Evolutionary conservation across 2,113 vertebrate genomes (phyloP), one percentile per base, ranked within the genome.

Genomic region (Crotophaga sulcirostris): DNA sequence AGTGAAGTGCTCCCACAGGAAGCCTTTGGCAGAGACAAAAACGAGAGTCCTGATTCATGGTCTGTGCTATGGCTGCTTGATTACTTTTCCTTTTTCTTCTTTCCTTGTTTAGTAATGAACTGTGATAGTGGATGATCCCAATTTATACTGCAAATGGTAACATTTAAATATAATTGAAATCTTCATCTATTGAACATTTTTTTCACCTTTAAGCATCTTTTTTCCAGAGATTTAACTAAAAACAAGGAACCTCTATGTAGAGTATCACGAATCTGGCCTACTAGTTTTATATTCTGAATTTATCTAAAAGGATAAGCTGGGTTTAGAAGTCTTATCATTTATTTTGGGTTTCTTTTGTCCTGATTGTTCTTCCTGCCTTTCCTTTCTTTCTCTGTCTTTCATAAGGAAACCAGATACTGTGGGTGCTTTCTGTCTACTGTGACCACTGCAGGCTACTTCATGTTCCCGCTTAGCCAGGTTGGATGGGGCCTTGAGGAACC

Each of bases 81-180:
- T 94, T 88, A 40, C 38, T 56, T 90, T 87, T 94, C 89, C n/a
- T 28, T 87, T 95, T 90, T 83, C 51, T 86, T 79, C 70, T 81
- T 88, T 67, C 36, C 54, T 76, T 89, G 33, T 89, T 95, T 93
- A 68, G 67, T 78, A 47, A 55, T 88, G 93, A 97, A 93, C 91
- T 72, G 73, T 70, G 76, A 85, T 33, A 74, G 82, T 63, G 38
- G 10, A 51, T 93, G 90, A 94, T 78, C 78, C 75, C 45, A 93
- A 83, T 77, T 90, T 90, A 66, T 77, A 74, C 23, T 83, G 82
- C 94, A 96, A 89, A 93, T 90, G 75, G 85, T 84, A 93, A 84
- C 69, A 84, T 86, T 95, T 93, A 91, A 90, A 90, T 83, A 44
- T 83, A 82, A 77, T 52, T 13, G 24, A 91, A 86, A 42, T 78